Percentiles rank a stretch among this genome's conserved stretches.
Conservation (phyloP, 2,888 invertebrate species). For the Enchytraeus crypticus region DNA sequence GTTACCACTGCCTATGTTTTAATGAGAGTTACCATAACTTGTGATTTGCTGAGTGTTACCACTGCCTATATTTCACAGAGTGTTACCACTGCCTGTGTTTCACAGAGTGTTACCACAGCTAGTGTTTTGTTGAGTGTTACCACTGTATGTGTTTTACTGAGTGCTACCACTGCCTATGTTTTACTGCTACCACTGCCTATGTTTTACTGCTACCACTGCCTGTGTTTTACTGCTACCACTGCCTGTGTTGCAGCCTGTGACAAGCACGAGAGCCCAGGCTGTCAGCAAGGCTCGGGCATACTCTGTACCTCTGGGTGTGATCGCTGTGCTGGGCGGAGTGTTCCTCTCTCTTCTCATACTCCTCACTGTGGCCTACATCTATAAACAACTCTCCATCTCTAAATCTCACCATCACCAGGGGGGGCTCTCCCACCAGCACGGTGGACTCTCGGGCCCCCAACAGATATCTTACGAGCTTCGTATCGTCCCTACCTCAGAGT, state of each 20-base stretch:
- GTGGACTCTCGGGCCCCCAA: not conserved
- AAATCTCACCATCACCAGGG: conserved; percentile 5
- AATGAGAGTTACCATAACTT: too few relatives aligned
- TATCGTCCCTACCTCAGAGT: not conserved
- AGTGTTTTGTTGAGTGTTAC: too few relatives aligned
- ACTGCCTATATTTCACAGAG: too few relatives aligned
- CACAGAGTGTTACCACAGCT: too few relatives aligned
- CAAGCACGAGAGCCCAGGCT: too few relatives aligned
- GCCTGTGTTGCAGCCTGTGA: not conserved
- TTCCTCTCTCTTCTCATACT: conserved; percentile 10
- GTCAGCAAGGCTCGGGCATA: not conserved
- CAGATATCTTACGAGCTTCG: not conserved
- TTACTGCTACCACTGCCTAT: too few relatives aligned
- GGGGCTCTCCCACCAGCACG: not conserved
- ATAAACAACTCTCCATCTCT: conserved; percentile 19
- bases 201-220: not conserved
- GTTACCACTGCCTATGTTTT: too few relatives aligned
- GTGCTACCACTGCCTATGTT: too few relatives aligned
- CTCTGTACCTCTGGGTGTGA: conserved; percentile 3
- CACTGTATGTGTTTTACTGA: too few relatives aligned
- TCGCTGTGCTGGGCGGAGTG: conserved; percentile 18
- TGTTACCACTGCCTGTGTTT: too few relatives aligned
- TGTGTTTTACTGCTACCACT: not conserved
- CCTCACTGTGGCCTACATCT: conserved; percentile 19
- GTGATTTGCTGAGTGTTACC: too few relatives aligned